These are phyloP conservation scores for Onthophagus sagittarius DNA, from an alignment of 2,888 invertebrate species.

Conservation along the genomic window DNA sequence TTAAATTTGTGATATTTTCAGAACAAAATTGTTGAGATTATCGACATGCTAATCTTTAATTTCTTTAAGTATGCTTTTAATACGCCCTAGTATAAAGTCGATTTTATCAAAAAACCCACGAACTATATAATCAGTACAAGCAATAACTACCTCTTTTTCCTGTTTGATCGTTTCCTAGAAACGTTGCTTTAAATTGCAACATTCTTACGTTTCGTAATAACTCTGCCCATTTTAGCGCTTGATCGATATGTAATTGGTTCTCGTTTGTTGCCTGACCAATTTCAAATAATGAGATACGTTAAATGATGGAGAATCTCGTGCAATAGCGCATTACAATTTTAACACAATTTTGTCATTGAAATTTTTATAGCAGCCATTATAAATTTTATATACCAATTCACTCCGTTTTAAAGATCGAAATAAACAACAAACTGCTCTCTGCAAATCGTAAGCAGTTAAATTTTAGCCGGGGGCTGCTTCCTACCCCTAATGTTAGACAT, in stretches of 20 bases:
- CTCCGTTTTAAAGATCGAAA: not conserved
- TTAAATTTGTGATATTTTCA: too few species aligned
- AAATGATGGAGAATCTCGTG: not conserved
- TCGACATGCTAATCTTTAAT: too few species aligned
- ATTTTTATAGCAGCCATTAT: not conserved
- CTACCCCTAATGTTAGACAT: constrained; percentile 20
- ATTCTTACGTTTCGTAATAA: not conserved
- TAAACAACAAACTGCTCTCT: not conserved
- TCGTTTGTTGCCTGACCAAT: not conserved
- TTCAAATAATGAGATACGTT: not conserved
- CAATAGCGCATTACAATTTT: not conserved
- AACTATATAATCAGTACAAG: not conserved
- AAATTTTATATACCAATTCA: not conserved
- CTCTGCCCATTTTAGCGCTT: not conserved
- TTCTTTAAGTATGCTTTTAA: not conserved
- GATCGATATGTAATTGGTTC: not conserved
- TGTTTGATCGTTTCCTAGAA: not conserved
- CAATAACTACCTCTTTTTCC: not conserved
- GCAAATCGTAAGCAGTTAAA: not conserved
- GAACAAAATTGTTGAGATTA: too few species aligned
- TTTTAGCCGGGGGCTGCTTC: not conserved
- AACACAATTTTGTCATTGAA: not conserved
- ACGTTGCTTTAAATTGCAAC: not conserved
- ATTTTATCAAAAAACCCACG: not conserved
- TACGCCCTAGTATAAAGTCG: not conserved